Evolutionary conservation across 2,113 vertebrate species (phyloP).

Genomic region (Siniperca knerii): DNA sequence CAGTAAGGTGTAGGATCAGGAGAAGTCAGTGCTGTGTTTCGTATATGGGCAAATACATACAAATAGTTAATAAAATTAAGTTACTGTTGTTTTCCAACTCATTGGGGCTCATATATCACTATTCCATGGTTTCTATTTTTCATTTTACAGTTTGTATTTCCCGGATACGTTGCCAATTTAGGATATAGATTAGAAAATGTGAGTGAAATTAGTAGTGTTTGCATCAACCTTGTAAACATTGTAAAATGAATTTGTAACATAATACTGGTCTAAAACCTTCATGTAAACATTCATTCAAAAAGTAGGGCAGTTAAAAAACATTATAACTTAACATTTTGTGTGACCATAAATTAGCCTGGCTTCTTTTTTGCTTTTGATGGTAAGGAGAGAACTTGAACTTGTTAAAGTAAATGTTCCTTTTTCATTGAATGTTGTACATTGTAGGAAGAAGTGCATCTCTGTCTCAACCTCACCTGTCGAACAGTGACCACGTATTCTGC

Average conservation of each 20-base stretch:
- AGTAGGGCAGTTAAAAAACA: not conserved
- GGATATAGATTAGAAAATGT: not conserved
- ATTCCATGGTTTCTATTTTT: not conserved
- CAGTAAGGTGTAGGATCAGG: not conserved
- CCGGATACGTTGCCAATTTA: not conserved
- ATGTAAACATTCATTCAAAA: not conserved
- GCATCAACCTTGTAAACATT: not conserved
- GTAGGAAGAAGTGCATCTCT: no score
- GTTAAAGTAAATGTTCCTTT: no score
- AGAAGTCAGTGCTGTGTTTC: not conserved
- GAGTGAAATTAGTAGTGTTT: not conserved
- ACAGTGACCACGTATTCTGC: no score
- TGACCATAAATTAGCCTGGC: not conserved
- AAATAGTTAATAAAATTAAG: not conserved
- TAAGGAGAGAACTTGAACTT: no score
- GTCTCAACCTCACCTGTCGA: no score
- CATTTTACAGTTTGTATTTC: not conserved
- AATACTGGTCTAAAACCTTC: not conserved
- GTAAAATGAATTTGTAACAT: not conserved
- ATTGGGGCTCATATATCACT: not conserved
- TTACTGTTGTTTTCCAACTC: not conserved
- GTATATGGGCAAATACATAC: not conserved
- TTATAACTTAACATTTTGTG: not conserved
- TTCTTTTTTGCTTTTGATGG: not conserved
- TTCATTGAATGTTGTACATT: no score